Percentiles rank a stretch among this genome's conserved stretches.
Conservation (phyloP, 2,113 vertebrate species). For the Uria aalge region DNA sequence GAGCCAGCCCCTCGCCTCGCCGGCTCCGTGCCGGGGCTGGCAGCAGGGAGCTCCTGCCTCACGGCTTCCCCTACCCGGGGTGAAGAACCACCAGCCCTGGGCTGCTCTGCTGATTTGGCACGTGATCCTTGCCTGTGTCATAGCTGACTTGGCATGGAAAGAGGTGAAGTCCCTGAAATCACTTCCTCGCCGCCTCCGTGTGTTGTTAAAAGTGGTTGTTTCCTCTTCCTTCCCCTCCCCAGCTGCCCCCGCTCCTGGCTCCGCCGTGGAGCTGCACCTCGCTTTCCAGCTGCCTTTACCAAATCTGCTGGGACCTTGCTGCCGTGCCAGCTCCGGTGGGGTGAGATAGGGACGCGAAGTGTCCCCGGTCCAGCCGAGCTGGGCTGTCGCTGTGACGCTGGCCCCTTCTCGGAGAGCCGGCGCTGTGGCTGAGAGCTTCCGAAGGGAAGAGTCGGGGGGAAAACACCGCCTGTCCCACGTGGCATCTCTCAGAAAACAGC, state of each 20-base stretch:
- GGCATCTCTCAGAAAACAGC: background rate
- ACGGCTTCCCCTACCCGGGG: rapidly evolving
- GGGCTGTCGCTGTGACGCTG: too few species aligned
- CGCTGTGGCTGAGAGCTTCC: background rate
- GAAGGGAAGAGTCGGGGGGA: background rate
- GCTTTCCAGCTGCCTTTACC: background rate
- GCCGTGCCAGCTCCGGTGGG: background rate
- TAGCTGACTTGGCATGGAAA: background rate
- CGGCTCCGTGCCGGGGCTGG: background rate
- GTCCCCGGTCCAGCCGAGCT: background rate
- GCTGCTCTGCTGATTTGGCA: background rate
- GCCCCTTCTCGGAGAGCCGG: background rate
- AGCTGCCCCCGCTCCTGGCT: background rate
- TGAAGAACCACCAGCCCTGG: background rate
- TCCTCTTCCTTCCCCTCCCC: background rate
- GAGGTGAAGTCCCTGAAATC: background rate
- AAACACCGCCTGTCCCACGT: background rate
- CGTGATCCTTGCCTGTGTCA: background rate
- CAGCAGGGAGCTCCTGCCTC: background rate
- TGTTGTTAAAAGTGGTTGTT: background rate
- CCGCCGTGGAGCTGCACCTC: background rate
- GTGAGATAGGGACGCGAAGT: background rate
- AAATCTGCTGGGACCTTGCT: background rate
- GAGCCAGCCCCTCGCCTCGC: background rate
- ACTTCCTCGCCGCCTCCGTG: rapidly evolving